phyloP scores from a whole-genome alignment of 2,888 invertebrate genomes.

The Drosophila prostipennis region DNA sequence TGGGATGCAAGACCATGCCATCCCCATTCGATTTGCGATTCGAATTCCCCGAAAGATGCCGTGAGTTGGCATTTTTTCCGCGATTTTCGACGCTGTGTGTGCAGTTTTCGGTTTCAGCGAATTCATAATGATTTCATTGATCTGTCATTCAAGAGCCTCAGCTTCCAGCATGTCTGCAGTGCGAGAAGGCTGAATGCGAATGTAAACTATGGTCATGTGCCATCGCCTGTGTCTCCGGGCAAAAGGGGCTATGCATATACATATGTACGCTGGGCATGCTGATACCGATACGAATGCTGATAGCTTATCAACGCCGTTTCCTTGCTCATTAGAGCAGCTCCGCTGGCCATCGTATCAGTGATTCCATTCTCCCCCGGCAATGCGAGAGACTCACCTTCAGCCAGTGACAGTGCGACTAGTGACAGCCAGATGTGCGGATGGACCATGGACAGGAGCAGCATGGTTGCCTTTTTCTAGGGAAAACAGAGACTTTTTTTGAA shows the following conservation, averaged over 20 bases:
- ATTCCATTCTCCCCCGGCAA: constrained; percentile 27
- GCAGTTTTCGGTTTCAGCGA: constrained; percentile 49
- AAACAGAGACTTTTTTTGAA: no score
- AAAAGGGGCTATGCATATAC: background rate
- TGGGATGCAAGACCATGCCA: constrained; percentile 1
- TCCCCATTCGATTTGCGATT: constrained; percentile 6
- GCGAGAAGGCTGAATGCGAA: constrained; percentile 4
- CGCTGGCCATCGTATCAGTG: constrained; percentile 25
- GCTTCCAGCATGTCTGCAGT: constrained; percentile 67
- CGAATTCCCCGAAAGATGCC: constrained; percentile 31
- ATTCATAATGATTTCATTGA: constrained; percentile 79
- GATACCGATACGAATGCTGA: constrained; percentile 45
- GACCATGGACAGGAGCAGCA: background rate
- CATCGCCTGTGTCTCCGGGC: constrained; percentile 16
- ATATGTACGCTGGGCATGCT: background rate
- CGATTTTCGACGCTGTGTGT: constrained; percentile 14
- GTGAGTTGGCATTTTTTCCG: constrained; percentile 45
- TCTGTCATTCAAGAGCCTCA: constrained; percentile 70
- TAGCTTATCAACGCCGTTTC: constrained; percentile 57
- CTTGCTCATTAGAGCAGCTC: constrained; percentile 52
- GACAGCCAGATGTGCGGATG: constrained; percentile 27
- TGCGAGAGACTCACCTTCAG: constrained; percentile 56
- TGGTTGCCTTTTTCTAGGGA: no score
- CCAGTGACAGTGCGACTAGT: constrained; percentile 22
- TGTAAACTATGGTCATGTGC: constrained; percentile 4